phyloP scores from a whole-genome alignment of 1,140 invertebrate genomes.

The Bicyclus anynana region DNA sequence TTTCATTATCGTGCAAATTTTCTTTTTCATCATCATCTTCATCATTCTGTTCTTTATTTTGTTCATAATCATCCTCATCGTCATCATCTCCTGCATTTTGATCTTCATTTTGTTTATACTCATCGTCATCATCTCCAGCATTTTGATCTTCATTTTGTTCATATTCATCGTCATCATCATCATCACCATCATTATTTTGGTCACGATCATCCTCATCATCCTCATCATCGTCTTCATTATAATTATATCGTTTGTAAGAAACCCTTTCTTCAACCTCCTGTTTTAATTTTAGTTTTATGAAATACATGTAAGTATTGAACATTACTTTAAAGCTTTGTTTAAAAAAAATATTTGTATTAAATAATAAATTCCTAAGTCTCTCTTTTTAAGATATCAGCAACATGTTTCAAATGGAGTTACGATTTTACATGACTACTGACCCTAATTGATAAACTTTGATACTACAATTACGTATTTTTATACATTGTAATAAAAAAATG shows the following conservation, averaged over 20 bases:
- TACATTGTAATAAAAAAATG: too few relatives aligned
- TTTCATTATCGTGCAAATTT: constrained; percentile 25
- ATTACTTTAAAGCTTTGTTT: too few relatives aligned
- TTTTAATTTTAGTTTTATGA: constrained; percentile 2
- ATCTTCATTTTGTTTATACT: too few relatives aligned
- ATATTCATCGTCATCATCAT: constrained; percentile 37
- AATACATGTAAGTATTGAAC: too few relatives aligned
- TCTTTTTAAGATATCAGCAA: too few relatives aligned
- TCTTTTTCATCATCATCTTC: constrained; percentile 36
- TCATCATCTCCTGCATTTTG: constrained; percentile 24
- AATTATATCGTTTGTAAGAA: constrained; percentile 19
- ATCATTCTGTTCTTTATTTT: constrained; percentile 30
- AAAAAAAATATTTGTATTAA: too few relatives aligned
- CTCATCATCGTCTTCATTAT: constrained; percentile 45
- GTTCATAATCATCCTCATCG: constrained; percentile 38
- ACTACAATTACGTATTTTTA: too few relatives aligned
- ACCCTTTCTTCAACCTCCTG: constrained; percentile 16
- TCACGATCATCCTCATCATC: constrained; percentile 46
- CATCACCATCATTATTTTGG: constrained; percentile 41
- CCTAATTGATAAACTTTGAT: too few relatives aligned
- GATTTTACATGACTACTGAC: too few relatives aligned
- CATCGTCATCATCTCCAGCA: constrained; percentile 43
- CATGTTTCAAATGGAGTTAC: too few relatives aligned
- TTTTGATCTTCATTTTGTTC: too few relatives aligned
- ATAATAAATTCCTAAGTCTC: too few relatives aligned